Evolutionary conservation across 2,113 vertebrate genomes (phyloP).

Genomic region (Illadopsis cleaveri): DNA sequence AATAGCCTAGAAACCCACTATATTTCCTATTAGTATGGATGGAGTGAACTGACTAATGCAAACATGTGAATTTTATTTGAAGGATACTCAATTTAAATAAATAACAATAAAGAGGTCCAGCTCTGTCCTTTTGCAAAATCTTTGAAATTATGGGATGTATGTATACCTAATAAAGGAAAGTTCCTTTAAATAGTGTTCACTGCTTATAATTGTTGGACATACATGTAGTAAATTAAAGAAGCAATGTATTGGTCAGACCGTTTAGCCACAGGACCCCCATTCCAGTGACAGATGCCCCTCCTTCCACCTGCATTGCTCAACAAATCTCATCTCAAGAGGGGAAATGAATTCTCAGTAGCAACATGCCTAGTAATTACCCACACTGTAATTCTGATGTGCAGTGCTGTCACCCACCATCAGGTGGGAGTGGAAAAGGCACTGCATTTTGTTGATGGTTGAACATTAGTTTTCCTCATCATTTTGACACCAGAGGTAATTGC

Average conservation of each 20-base stretch:
- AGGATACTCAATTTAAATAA: background rate
- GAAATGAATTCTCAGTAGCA: conserved; percentile 41
- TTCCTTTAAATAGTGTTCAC: conserved; percentile 49
- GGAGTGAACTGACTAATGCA: background rate
- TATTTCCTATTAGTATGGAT: background rate
- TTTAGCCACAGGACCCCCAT: background rate
- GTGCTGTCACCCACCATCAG: conserved; percentile 56
- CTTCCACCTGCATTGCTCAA: conserved; percentile 1
- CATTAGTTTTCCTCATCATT: conserved; percentile 68
- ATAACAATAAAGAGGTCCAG: background rate
- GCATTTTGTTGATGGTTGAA: conserved; percentile 66
- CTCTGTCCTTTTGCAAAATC: background rate
- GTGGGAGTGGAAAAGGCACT: conserved; percentile 50
- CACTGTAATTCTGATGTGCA: conserved; percentile 53
- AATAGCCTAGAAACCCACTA: background rate
- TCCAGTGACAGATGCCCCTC: background rate
- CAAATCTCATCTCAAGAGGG: conserved; percentile 14
- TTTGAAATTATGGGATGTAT: conserved; percentile 4
- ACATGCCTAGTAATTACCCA: conserved; percentile 24
- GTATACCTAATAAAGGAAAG: conserved; percentile 40
- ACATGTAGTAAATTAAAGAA: conserved; percentile 44
- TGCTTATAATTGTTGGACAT: background rate
- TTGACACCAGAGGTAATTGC: conserved; percentile 72
- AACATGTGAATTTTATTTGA: background rate
- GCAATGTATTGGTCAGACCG: background rate